Evolutionary conservation across 2,113 vertebrate genomes (phyloP), one percentile per base, ranked within the genome.

Genomic region (Ailurus styani): DNA sequence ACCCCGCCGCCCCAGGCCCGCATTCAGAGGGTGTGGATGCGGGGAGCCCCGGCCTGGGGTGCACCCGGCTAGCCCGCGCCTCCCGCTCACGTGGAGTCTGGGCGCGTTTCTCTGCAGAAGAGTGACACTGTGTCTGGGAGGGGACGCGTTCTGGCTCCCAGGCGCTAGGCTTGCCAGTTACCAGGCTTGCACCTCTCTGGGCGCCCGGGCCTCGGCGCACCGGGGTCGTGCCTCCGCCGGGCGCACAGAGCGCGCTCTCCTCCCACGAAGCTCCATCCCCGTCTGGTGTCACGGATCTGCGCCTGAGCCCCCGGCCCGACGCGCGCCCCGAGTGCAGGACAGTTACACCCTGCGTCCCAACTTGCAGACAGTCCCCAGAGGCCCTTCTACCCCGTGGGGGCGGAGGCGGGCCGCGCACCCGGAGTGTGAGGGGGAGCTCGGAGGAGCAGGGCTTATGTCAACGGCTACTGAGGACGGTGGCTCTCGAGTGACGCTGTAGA

Each of bases 211-310:
- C 85, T 75, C 1, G 13, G 45, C 2, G 57, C 62, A 23, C 42
- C 7, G 2, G 37, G 45, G 1, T 25, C 3, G 66, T 5, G 47
- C 34, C 66, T 68, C 45, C 0, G 34, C 12, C 0, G 9, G 47
- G 5, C 68, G 20, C 7, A 3, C 42, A 60, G 64, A 7, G 8
- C 25, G 3, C 17, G 37, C 11, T 4, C 52, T 25, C 2, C 0
- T 25, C 64, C 2, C 5, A 1, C 23, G 29, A 52, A 31, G 50
- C 90, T 54, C 15, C 50, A 11, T 17, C 87, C 14, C 0, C 14
- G 55, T 9, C 21, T 23, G 7, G 21, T 25, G 21, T 57, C 55
- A 9, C 23, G 8, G 23, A 7, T 57, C 55, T 57, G 55, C 55
- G 55, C 21, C 55, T 1, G 8, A 34, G 9, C 17, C n/a, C 11